These are phyloP conservation scores for Ceyx cyanopectus DNA, from an alignment of 2,113 vertebrate genomes.

Conservation along the genomic window DNA sequence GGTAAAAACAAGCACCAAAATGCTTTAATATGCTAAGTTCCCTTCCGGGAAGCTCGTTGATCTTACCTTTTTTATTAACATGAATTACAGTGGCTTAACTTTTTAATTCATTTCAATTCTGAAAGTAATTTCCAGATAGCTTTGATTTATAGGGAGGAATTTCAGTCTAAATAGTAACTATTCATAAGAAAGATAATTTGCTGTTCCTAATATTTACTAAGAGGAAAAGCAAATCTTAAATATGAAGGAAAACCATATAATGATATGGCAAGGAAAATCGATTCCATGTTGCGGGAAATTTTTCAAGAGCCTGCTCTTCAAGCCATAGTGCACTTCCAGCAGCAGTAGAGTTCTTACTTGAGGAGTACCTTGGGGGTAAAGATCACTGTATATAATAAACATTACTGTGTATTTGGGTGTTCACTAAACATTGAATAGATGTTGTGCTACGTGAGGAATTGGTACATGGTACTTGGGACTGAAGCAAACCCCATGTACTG, in stretches of 20 bases:
- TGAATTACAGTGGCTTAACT: constrained; percentile 21
- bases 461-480: background rate
- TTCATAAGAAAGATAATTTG: background rate
- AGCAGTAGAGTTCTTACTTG: background rate
- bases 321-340: background rate
- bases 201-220: background rate
- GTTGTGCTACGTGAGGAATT: background rate
- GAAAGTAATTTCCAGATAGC: background rate
- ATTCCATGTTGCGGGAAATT: background rate
- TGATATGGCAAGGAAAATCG: background rate
- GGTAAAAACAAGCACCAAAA: constrained; percentile 11
- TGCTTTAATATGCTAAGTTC: background rate
- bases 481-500: background rate
- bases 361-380: background rate
- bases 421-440: background rate
- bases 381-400: too few relatives aligned
- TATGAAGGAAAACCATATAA: background rate
- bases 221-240: background rate
- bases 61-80: background rate
- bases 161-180: background rate
- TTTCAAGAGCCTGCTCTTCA: background rate
- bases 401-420: background rate
- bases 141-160: background rate
- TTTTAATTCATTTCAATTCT: background rate
- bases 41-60: background rate